Evolutionary conservation across 30 jellyfish, hydroid and myxozoan genomes (phyloP).

Genomic region (Hydractinia symbiolongicarpus): DNA sequence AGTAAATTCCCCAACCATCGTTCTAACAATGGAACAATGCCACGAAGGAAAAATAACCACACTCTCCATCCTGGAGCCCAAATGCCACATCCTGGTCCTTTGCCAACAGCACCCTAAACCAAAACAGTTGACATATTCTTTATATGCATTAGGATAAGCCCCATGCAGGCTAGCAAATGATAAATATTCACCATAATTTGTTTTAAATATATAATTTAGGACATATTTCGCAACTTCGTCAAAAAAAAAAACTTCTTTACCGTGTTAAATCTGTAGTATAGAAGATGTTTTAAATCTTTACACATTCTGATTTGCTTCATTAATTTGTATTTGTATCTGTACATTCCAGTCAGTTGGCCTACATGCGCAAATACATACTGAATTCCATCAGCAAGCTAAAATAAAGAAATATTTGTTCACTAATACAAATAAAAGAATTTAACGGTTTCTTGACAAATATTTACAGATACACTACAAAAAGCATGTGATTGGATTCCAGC

Average conservation of each 20-base stretch:
- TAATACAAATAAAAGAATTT: neutral
- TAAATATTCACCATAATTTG: too few relatives aligned
- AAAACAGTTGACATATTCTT: neutral
- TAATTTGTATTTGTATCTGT: conserved; percentile 95
- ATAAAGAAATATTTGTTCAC: neutral
- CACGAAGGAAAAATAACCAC: conserved; percentile 95
- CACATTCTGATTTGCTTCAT: conserved; percentile 99
- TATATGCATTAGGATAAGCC: neutral
- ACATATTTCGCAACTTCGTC: too few relatives aligned
- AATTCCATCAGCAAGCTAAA: conserved; percentile 96
- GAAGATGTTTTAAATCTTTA: conserved; percentile 85
- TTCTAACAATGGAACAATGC: conserved; percentile 94
- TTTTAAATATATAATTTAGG: too few relatives aligned
- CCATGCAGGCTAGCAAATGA: neutral
- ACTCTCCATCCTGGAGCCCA: conserved; percentile 99
- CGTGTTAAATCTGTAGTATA: conserved; percentile 93
- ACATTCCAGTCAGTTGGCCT: conserved; percentile 99
- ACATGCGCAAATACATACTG: conserved; percentile 95
- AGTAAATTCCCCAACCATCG: conserved; percentile 97
- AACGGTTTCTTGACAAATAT: neutral
- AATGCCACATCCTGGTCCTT: conserved; percentile 99
- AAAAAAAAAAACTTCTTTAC: conserved; percentile 24
- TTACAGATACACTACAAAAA: neutral
- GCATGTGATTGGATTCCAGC: neutral
- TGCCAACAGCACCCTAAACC: conserved; percentile 97